A percentile compares a stretch with the other conserved stretches of the same genome.
phyloP scores from a whole-genome alignment of 2,888 invertebrate species.

The Polydrusus cervinus region DNA sequence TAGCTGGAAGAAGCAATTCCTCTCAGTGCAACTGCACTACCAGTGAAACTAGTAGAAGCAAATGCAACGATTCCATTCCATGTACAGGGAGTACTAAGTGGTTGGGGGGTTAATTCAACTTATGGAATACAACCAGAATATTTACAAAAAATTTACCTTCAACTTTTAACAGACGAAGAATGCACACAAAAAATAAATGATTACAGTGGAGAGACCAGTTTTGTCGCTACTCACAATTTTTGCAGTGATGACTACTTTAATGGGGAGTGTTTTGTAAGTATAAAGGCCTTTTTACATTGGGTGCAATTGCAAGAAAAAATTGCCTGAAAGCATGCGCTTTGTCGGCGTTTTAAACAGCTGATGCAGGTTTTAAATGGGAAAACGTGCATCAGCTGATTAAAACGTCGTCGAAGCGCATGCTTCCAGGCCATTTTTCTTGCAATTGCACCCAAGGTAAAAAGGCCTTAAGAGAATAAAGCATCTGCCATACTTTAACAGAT shows the following conservation, averaged over 20 bases:
- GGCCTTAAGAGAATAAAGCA: too few relatives aligned
- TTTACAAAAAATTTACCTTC: constrained; percentile 1
- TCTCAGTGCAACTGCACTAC: neutral
- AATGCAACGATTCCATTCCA: neutral
- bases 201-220: neutral
- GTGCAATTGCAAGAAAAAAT: too few relatives aligned
- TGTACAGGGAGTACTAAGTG: neutral
- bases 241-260: constrained; percentile 7
- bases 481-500: too few relatives aligned
- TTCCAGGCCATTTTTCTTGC: too few relatives aligned
- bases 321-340: too few relatives aligned
- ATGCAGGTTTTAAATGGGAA: too few relatives aligned
- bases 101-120: neutral
- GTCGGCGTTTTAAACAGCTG: too few relatives aligned
- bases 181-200: neutral
- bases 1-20: neutral
- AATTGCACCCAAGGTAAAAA: too few relatives aligned
- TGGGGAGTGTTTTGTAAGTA: constrained; percentile 10
- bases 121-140: neutral
- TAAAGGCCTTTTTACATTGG: too few relatives aligned
- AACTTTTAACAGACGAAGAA: neutral
- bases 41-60: neutral
- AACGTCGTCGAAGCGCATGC: too few relatives aligned
- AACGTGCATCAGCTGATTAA: too few relatives aligned
- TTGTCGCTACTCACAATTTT: neutral